phyloP scores from a whole-genome alignment of 2,888 invertebrate species.

The Stegana nigrithorax region DNA sequence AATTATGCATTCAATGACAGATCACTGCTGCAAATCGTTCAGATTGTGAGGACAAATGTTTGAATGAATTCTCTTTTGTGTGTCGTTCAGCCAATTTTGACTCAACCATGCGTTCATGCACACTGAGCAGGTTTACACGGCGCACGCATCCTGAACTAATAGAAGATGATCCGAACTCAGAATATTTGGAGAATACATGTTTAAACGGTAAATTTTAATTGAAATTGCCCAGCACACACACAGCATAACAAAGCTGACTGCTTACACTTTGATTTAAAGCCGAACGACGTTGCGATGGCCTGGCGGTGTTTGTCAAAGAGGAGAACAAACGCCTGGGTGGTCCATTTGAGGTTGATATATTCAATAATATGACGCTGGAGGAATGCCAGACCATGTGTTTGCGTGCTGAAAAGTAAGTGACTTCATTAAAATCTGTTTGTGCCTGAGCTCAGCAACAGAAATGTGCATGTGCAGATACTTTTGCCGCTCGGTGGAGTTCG shows the following conservation, averaged over 20 bases:
- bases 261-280: conserved; percentile 70
- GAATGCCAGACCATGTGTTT: conserved; percentile 91
- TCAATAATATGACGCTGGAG: conserved; percentile 85
- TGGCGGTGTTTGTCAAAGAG: conserved; percentile 89
- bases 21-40: conserved; percentile 84
- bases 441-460: conserved; percentile 30
- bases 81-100: conserved; percentile 90
- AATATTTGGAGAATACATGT: conserved; percentile 92
- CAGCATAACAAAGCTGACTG: neutral
- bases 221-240: neutral
- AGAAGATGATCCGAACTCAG: conserved; percentile 87
- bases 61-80: conserved; percentile 89
- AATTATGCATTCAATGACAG: conserved; percentile 28
- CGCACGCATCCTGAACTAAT: conserved; percentile 87
- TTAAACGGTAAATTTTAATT: conserved; percentile 77
- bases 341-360: conserved; percentile 89
- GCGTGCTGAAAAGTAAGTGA: conserved; percentile 82
- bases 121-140: conserved; percentile 83
- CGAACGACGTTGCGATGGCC: conserved; percentile 86
- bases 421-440: conserved; percentile 24
- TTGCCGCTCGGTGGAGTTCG: conserved; percentile 90
- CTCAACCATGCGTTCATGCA: conserved; percentile 81
- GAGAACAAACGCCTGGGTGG: conserved; percentile 89
- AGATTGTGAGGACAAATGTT: conserved; percentile 90
- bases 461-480: conserved; percentile 73